Evolutionary conservation across 1,140 invertebrate species (phyloP).

Genomic region (Sminthurides bifidus): DNA sequence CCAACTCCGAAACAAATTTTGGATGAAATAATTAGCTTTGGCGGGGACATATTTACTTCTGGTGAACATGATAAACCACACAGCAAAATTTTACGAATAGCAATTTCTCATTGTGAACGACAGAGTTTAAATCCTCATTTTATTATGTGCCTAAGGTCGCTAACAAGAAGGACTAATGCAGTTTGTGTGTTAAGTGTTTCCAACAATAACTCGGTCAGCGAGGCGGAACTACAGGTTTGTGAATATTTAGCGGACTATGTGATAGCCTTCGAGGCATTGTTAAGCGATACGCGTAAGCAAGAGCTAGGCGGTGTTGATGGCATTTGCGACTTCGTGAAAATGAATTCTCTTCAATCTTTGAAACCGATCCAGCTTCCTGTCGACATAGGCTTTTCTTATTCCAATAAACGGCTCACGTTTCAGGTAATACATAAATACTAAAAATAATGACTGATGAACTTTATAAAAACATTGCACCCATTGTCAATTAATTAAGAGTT

Average conservation of each 20-base stretch:
- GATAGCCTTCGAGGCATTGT: slow-evolving; percentile 17
- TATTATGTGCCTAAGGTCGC: slow-evolving; percentile 13
- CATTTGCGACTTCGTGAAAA: slow-evolving; percentile 24
- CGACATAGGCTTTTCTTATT: slow-evolving; percentile 28
- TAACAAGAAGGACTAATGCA: slow-evolving; percentile 21
- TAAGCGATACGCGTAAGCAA: slow-evolving; percentile 21
- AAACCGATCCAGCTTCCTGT: slow-evolving; percentile 17
- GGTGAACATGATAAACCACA: too few relatives aligned
- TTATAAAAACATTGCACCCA: not conserved
- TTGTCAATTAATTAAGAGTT: not conserved
- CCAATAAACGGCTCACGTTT: slow-evolving; percentile 24
- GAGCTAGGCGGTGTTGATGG: slow-evolving; percentile 28
- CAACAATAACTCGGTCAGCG: not conserved
- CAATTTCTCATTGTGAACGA: slow-evolving; percentile 26
- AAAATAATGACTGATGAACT: not conserved
- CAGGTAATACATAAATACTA: slow-evolving; percentile 21
- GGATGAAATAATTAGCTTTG: not conserved
- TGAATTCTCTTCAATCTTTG: slow-evolving; percentile 17
- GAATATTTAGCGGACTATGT: slow-evolving; percentile 25
- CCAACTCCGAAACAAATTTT: too few relatives aligned
- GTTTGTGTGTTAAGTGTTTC: slow-evolving; percentile 25
- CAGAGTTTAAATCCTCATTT: slow-evolving; percentile 16
- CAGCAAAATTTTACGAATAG: slow-evolving; percentile 17
- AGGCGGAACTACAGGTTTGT: not conserved
- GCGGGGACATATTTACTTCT: too few relatives aligned